Evolutionary conservation across 2,888 invertebrate species (phyloP), one percentile per base, ranked within the genome.

Genomic region (Seira ritae): DNA sequence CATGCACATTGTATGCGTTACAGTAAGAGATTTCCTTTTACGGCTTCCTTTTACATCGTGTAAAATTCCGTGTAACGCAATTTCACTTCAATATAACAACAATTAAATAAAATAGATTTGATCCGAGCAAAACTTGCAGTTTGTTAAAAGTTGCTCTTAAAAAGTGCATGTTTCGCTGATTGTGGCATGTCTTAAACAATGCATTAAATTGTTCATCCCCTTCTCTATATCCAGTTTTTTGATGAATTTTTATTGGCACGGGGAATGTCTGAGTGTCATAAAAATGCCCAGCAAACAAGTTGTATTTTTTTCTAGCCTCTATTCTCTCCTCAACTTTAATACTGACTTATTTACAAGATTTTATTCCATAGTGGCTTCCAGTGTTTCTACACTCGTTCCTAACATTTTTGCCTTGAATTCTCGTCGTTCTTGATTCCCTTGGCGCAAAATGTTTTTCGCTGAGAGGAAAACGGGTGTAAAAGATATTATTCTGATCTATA

Each of bases 281-380:
- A 80, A 79, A 80, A 65, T 74, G 80, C 66, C 70, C 68, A 62
- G 74, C 69, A 75, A 80, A 75, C 80, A 80, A 80, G 73, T 73
- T 68, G 73, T 72, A 50, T 77, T 62, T 70, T 69, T 65, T 20
- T 50, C 50, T 50, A 2, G n/a, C n/a, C n/a, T 15, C 50, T 50
- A n/a, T 50, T 50, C 50, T 3, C 50, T 50, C 12, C 15, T 50
- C 17, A 50, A 15, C 17, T 50, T 15, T 50, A n/a, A n/a, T 50
- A 3, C 50, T 50, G 50, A 31, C 31, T 31, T 31, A 31, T 50
- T 50, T 50, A 50, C 50, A 12, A 50, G 50, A n/a, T 50, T 50
- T 50, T n/a, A 50, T 50, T 50, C 50, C 17, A 15, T 50, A 2
- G 50, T 50, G 50, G 50, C 50, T 50, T 50, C 50, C 50, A 50